Evolutionary conservation across 2,888 invertebrate species (phyloP), one percentile per base, ranked within the genome.

Genomic region (Poecilus cupreus): DNA sequence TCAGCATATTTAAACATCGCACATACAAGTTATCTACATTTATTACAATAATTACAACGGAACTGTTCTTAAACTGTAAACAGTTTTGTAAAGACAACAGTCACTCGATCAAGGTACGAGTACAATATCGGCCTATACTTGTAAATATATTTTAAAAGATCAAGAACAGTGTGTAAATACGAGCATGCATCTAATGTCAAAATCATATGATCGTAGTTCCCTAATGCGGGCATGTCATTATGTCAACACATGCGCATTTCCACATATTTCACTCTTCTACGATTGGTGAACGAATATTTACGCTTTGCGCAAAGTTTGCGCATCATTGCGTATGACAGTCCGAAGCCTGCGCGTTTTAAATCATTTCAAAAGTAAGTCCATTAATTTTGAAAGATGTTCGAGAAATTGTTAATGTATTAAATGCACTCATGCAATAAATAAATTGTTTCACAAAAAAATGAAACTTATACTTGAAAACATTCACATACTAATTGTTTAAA

Each of bases 231-330:
- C 11, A 68, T 32, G 18, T 16, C 1, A 51, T 51, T 57, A 57
- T 60, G 60, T 68, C 37, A 37, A 68, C 64, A 68, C 64, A 68
- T 68, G 64, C 64, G 64, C 64, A 68, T 37, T 60, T 68, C 64
- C 1, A n/a, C 24, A 57, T 18, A 3, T 68, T 32, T 68, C 64
- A 68, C 22, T 24, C 13, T 22, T 13, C 37, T 68, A 16, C 0
- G 13, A 37, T 26, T 60, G 60, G 37, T 32, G 46, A 72, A 72
- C 72, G 20, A 22, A 72, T 24, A 43, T 72, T 13, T 68, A 64
- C 37, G 11, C 11, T 68, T 68, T 68, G 51, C 51, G 51, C 51
- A 60, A 26, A 24, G 8, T 24, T 60, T 60, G 43, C 72, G 43
- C 72, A 72, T 72, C 72, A 46, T 46, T 22, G 49, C 22, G 13